These are phyloP conservation scores for Polymixis lichenea DNA, from an alignment of 2,888 invertebrate species.

Conservation along the genomic window DNA sequence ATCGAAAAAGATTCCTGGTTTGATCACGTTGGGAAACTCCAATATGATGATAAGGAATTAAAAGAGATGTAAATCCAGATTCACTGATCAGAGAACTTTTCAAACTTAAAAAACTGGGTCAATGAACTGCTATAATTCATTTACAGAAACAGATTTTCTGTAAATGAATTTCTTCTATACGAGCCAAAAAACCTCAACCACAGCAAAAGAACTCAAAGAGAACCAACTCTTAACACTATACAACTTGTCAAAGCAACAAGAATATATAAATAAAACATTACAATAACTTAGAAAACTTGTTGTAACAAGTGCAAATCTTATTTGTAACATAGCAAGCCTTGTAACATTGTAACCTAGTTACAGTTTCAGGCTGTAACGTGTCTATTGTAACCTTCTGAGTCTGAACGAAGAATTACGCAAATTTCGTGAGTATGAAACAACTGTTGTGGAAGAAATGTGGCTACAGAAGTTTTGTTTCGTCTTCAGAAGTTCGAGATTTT, in stretches of 20 bases:
- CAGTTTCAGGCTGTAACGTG: constrained; percentile 49
- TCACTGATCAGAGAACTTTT: neutral
- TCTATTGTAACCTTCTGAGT: constrained; percentile 42
- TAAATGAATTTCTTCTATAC: neutral
- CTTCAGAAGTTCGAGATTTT: constrained; percentile 13
- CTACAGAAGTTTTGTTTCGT: constrained; percentile 36
- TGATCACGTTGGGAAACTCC: too few species aligned
- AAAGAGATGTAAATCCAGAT: neutral
- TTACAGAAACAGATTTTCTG: neutral
- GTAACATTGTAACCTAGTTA: constrained; percentile 53
- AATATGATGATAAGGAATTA: neutral
- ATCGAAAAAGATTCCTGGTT: neutral
- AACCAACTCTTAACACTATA: constrained; percentile 39
- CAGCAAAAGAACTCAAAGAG: constrained; percentile 12
- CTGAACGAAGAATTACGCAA: constrained; percentile 57
- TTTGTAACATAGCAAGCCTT: constrained; percentile 61
- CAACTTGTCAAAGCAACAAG: constrained; percentile 50
- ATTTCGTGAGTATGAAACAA: constrained; percentile 48
- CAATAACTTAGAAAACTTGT: constrained; percentile 57
- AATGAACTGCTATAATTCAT: neutral
- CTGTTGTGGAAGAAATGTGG: constrained; percentile 44
- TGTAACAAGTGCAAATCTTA: constrained; percentile 61
- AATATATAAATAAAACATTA: constrained; percentile 58
- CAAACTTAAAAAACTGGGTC: neutral
- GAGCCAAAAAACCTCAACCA: neutral